Evolutionary conservation across 2,888 invertebrate genomes (phyloP).

Genomic region (Limnephilus rhombicus): DNA sequence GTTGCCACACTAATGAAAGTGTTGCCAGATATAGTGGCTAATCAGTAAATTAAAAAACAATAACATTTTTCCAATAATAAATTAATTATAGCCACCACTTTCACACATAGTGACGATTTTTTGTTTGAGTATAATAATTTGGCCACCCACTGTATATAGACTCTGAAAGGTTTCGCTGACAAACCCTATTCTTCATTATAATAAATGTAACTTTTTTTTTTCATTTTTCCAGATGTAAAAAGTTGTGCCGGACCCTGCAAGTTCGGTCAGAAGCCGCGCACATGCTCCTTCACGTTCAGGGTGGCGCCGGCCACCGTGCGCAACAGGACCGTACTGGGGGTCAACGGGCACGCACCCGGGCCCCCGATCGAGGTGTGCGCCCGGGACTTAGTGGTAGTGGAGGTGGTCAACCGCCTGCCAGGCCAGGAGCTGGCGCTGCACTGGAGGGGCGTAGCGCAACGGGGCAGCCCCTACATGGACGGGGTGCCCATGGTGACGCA

Average conservation of each 20-base stretch:
- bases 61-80: too few relatives aligned
- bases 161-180: too few relatives aligned
- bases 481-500: constrained; percentile 88
- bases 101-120: too few relatives aligned
- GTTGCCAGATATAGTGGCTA: too few relatives aligned
- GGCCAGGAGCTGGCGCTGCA: constrained; percentile 81
- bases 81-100: too few relatives aligned
- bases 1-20: too few relatives aligned
- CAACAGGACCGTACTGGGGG: constrained; percentile 70
- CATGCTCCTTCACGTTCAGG: constrained; percentile 73
- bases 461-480: constrained; percentile 85
- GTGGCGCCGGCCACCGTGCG: constrained; percentile 72
- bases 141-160: too few relatives aligned
- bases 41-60: too few relatives aligned
- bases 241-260: constrained; percentile 75
- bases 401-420: constrained; percentile 80
- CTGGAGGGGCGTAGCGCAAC: constrained; percentile 84
- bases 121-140: too few relatives aligned
- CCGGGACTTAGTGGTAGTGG: constrained; percentile 85
- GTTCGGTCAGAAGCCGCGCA: constrained; percentile 75
- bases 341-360: constrained; percentile 75
- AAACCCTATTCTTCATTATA: too few relatives aligned
- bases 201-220: too few relatives aligned
- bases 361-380: constrained; percentile 82
- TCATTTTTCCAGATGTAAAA: constrained; percentile 55